Evolutionary conservation across 2,113 vertebrate genomes (phyloP), one percentile per base, ranked within the genome.

Genomic region (Planiliza haematocheilus): DNA sequence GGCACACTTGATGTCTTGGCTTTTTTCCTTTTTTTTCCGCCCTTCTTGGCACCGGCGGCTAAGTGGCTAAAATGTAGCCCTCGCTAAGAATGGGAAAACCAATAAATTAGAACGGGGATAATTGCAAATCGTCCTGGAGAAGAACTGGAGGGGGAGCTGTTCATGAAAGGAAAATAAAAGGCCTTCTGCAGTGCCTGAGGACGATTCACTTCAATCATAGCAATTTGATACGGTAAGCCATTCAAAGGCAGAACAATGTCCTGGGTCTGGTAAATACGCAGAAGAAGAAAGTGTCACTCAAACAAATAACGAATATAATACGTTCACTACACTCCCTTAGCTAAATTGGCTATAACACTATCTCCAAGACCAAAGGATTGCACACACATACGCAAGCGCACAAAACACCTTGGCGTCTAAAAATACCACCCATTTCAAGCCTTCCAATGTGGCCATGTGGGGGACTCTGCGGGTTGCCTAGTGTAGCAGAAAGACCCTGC

Each of bases 1-100:
- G 77, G 86, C 79, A 85, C 30, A 56, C 60, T 63, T 1, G 2
- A 77, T 21, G 45, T 62, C 77, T 74, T 84, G 69, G 20, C 76
- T 65, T 34, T 12, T 20, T 17, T 10, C 3, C 11, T 4, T 30
- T 10, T 4, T 1, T 10, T 11, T 41, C 39, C 49, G 12, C 18
- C 13, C 11, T 48, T 55, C 56, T 74, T 81, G 70, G 77, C 58
- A 70, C 59, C 14, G 12, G 74, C 42, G 36, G 42, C 57, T 63
- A 21, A 4, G 65, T 53, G 51, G 79, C 72, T 73, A 8, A 89
- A 85, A 86, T 41, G 14, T 21, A 61, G 64, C 48, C 67, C 52
- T 82, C 38, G 49, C 64, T 62, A 79, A 74, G 61, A 39, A 18
- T 60, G 62, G 52, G 30, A 77, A 81, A 64, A 70, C 34, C 17